These are phyloP conservation scores for Heloderma charlesbogerti DNA, from an alignment of 2,113 vertebrate species.

Conservation along the genomic window DNA sequence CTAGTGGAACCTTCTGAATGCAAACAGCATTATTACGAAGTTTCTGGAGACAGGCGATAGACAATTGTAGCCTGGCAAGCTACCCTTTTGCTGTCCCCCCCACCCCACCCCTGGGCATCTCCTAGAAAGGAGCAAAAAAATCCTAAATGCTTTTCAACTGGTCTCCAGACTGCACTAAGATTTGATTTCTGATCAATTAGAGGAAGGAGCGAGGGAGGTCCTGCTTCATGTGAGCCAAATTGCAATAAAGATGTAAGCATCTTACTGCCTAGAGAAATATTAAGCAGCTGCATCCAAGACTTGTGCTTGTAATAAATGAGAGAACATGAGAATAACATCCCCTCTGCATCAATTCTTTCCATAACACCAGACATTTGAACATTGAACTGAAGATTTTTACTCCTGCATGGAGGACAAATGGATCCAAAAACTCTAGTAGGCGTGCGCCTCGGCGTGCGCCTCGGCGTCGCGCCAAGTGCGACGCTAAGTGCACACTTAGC, in stretches of 20 bases:
- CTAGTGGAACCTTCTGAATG: constrained; percentile 11
- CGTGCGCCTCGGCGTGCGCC: too few species aligned
- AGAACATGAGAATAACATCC: constrained; percentile 31
- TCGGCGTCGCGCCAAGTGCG: too few species aligned
- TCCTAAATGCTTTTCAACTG: constrained; percentile 30
- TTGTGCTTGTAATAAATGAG: constrained; percentile 31
- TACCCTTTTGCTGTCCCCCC: not conserved
- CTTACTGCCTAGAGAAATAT: constrained; percentile 27
- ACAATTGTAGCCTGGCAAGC: constrained; percentile 16
- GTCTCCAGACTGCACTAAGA: constrained; percentile 27
- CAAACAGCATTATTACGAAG: not conserved
- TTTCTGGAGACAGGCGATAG: not conserved
- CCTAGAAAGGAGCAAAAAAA: not conserved
- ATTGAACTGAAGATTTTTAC: constrained; percentile 11
- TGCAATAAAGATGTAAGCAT: constrained; percentile 27
- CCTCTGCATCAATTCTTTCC: constrained; percentile 20
- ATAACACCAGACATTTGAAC: constrained; percentile 11
- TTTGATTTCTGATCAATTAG: constrained; percentile 41
- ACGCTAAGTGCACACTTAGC: too few species aligned
- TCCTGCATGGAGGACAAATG: not conserved
- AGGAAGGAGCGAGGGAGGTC: not conserved
- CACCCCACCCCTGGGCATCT: not conserved
- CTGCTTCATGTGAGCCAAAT: constrained; percentile 19
- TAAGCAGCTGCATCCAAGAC: constrained; percentile 34
- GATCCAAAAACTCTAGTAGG: not conserved